Evolutionary conservation across 2,113 vertebrate species (phyloP).

Genomic region (Thunnus thynnus): DNA sequence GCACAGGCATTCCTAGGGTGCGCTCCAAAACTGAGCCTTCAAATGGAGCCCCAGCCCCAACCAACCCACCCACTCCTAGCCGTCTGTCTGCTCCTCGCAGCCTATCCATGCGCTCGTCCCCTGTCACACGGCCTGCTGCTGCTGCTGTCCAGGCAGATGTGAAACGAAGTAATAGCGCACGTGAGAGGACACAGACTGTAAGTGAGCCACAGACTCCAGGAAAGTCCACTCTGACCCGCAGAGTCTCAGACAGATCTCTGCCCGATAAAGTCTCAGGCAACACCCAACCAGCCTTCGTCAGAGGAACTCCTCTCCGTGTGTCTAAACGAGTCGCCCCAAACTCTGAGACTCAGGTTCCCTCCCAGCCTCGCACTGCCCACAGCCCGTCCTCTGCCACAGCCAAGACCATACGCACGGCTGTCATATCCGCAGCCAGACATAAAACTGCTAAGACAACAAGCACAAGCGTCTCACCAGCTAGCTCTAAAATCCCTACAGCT

Average conservation of each 20-base stretch:
- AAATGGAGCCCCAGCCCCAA: conserved; percentile 15
- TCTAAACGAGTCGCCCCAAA: conserved; percentile 83
- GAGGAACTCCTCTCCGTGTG: conserved; percentile 79
- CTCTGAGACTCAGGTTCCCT: conserved; percentile 67
- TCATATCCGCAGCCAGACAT: conserved; percentile 78
- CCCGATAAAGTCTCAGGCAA: conserved; percentile 64
- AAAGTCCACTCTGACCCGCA: conserved; percentile 50
- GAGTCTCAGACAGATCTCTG: conserved; percentile 63
- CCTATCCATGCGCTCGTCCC: conserved; percentile 67
- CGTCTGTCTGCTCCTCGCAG: conserved; percentile 61
- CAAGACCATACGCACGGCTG: conserved; percentile 84
- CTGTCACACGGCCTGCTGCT: conserved; percentile 38
- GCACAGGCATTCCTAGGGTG: conserved; percentile 71
- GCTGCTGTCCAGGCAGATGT: conserved; percentile 50
- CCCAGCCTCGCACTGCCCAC: conserved; percentile 59
- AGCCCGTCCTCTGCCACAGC: conserved; percentile 78
- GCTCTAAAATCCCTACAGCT: conserved; percentile 68
- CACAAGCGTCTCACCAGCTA: conserved; percentile 36
- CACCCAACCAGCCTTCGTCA: conserved; percentile 65
- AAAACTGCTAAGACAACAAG: conserved; percentile 79
- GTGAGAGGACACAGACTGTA: conserved; percentile 49
- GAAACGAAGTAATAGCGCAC: conserved; percentile 68
- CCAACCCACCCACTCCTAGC: conserved; percentile 50
- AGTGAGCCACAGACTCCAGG: conserved; percentile 60
- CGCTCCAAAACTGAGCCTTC: conserved; percentile 76